These are phyloP conservation scores for Mnemiopsis leidyi DNA, from an alignment of 37 sponge, comb jelly and placozoan species.

Conservation along the genomic window DNA sequence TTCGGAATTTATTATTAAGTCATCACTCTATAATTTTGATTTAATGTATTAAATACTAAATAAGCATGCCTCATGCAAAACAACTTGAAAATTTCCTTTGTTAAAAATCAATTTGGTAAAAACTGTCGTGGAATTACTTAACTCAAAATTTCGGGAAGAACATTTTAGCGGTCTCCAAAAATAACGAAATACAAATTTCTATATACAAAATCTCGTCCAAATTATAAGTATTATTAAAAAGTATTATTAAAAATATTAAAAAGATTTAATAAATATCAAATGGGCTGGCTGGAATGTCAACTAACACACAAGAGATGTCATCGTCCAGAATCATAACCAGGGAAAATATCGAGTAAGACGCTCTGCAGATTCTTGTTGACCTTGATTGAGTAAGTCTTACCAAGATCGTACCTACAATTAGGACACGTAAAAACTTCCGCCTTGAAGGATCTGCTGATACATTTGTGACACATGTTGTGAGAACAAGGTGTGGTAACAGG, in stretches of 20 bases:
- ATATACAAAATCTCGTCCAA: neutral
- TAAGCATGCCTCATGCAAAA: neutral
- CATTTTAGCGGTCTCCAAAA: neutral
- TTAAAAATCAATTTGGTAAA: neutral
- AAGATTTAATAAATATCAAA: neutral
- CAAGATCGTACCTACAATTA: constrained; percentile 73
- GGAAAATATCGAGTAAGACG: constrained; percentile 74
- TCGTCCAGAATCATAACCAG: constrained; percentile 84
- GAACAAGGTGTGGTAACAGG: constrained; percentile 81
- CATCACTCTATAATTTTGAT: neutral
- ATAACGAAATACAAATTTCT: neutral
- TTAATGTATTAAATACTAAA: neutral
- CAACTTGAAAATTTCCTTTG: neutral
- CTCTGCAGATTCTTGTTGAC: constrained; percentile 71
- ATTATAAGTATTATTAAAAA: neutral
- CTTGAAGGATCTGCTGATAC: constrained; percentile 77
- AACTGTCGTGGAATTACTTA: neutral
- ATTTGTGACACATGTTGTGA: constrained; percentile 80
- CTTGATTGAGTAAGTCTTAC: constrained; percentile 67
- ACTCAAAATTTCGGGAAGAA: neutral
- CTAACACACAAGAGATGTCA: constrained; percentile 6
- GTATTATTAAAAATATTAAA: neutral
- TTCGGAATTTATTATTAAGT: neutral
- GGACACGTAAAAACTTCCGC: constrained; percentile 83
- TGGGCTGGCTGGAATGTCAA: no score